phyloP scores from a whole-genome alignment of 1,140 invertebrate species.

The Leptinotarsa texana region DNA sequence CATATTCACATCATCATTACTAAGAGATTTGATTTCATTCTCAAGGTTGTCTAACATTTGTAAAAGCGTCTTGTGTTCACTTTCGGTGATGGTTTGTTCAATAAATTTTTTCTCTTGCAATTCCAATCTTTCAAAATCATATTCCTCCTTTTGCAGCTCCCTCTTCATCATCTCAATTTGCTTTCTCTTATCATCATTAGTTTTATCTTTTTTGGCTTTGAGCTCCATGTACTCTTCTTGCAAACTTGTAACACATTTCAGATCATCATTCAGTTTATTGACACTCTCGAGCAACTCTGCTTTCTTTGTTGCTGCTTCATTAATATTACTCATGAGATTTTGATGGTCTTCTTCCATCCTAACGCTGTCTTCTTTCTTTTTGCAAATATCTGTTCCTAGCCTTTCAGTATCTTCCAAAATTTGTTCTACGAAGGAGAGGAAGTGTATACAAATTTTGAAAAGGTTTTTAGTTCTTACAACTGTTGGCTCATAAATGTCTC shows the following conservation, averaged over 20 bases:
- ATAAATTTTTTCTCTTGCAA: not conserved
- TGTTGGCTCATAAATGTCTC: not conserved
- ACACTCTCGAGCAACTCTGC: not conserved
- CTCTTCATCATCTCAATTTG: not conserved
- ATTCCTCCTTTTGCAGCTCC: not conserved
- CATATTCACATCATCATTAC: slow-evolving; percentile 1
- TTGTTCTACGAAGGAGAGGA: not conserved
- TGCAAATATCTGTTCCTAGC: not conserved
- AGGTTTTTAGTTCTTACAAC: not conserved
- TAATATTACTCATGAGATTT: not conserved
- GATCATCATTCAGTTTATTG: not conserved
- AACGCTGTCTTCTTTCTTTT: not conserved
- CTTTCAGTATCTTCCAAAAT: not conserved
- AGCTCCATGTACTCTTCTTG: not conserved
- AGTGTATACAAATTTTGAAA: not conserved
- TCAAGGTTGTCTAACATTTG: not conserved
- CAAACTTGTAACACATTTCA: not conserved
- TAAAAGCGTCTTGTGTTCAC: not conserved
- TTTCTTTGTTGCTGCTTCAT: not conserved
- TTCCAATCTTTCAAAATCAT: not conserved
- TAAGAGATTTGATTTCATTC: not conserved
- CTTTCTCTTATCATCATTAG: not conserved
- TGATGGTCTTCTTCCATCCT: not conserved
- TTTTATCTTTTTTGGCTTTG: not conserved
- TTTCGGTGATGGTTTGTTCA: not conserved